Evolutionary conservation across 2,888 invertebrate genomes (phyloP), one percentile per base, ranked within the genome.

Genomic region (Ectemnius lituratus): DNA sequence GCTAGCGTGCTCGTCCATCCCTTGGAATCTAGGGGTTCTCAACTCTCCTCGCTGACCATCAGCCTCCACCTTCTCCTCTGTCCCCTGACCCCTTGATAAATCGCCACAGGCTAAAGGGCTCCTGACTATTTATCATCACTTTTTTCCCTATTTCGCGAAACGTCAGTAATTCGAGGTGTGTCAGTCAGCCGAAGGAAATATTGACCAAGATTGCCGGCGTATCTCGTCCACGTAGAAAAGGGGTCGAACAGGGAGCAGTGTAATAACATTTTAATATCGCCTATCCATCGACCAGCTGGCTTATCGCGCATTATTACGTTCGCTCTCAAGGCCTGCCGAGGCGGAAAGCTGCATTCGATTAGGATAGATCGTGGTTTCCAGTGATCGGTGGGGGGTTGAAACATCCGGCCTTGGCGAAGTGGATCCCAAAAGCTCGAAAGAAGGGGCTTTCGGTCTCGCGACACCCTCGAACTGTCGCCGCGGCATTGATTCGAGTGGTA

Each of bases 1-100:
- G 74, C 83, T 90, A 83, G 90, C 90, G 89, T 90, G 90, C 85
- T 86, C 84, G 85, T 84, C 82, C 88, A 88, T 88, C 89, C 88
- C 88, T 84, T 74, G 86, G 86, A 86, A 84, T 84, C 80, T 85
- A 76, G 76, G 60, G 88, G 89, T 89, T 87, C 88, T 86, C 87
- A 88, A 87, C 85, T 79, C 57, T 52, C 20, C n/a, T 47, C n/a
- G 16, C 14, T 6, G 45, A 37, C 37, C 37, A 37, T 6, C 37
- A 11, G 11, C 37, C 37, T 6, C 37, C 37, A 37, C 11, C 11
- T 23, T 2, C 23, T 23, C 23, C 23, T 23, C 23, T 23, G 2
- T 2, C 37, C 37, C 37, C 37, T 11, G 37, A 11, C 37, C 37
- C 37, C 37, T 37, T 37, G 37, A 37, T 37, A 37, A 37, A 37